phyloP scores from a whole-genome alignment of 2,113 vertebrate species.

The Oxygymnocypris stewartii region DNA sequence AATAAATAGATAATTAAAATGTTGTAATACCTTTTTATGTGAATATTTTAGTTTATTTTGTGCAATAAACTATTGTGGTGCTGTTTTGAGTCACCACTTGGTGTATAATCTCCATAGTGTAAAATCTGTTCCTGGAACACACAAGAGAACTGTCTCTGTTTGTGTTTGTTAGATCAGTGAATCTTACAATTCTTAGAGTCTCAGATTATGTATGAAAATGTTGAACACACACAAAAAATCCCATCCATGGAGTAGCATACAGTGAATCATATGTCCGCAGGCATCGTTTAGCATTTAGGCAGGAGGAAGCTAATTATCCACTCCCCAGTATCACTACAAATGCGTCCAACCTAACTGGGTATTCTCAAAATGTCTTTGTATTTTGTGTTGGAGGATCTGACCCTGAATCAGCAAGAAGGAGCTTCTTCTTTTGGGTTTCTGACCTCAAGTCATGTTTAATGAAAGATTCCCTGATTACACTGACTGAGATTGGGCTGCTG shows the following conservation, averaged over 20 bases:
- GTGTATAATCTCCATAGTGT: neutral
- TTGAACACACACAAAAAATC: neutral
- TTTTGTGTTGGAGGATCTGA: neutral
- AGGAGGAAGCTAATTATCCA: conserved; percentile 20
- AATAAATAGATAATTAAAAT: too few species aligned
- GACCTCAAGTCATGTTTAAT: conserved; percentile 7
- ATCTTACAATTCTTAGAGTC: neutral
- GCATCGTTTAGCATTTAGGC: conserved; percentile 6
- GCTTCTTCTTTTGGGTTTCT: neutral
- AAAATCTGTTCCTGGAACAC: neutral
- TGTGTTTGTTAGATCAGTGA: conserved; percentile 7
- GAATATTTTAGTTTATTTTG: neutral
- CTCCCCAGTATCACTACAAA: neutral
- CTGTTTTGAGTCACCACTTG: neutral
- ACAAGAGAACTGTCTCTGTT: neutral
- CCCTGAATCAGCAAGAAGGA: neutral
- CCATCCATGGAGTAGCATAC: neutral
- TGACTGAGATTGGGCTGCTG: neutral
- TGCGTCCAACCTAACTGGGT: neutral
- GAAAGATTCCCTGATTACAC: conserved; percentile 3
- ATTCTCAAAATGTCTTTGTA: neutral
- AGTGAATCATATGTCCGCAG: neutral
- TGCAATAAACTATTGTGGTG: neutral
- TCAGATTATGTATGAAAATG: neutral
- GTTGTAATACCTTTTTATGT: too few species aligned